These are phyloP conservation scores for Myrmecophaga tridactyla DNA, from an alignment of 2,113 vertebrate species.

Conservation along the genomic window DNA sequence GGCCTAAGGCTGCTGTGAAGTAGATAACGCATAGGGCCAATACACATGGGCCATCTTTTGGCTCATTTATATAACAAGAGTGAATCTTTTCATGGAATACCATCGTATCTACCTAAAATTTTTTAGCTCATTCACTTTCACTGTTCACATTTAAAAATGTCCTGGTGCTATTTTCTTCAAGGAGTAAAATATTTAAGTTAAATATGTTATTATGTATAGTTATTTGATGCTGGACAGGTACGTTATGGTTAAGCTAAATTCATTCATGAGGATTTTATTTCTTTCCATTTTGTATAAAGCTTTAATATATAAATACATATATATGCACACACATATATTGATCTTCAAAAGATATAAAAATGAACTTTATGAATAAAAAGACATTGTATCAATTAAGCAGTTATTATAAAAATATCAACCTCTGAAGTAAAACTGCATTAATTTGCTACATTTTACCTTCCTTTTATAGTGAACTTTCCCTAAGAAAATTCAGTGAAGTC, in stretches of 20 bases:
- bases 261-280: background rate
- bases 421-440: constrained; percentile 51
- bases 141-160: background rate
- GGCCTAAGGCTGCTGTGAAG: too few relatives aligned
- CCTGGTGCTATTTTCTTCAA: background rate
- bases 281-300: background rate
- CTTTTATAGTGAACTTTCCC: constrained; percentile 38
- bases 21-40: too few relatives aligned
- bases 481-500: constrained; percentile 17
- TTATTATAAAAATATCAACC: constrained; percentile 59
- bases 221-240: background rate
- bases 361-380: constrained; percentile 46
- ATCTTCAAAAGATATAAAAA: background rate
- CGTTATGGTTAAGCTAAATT: background rate
- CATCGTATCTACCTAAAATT: background rate
- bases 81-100: background rate
- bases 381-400: constrained; percentile 37
- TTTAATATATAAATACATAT: background rate
- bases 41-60: too few relatives aligned
- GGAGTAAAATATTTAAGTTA: background rate
- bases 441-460: constrained; percentile 47
- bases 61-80: background rate
- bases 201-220: background rate
- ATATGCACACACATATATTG: too few relatives aligned
- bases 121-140: background rate